Conservation (phyloP, 2,888 invertebrate species). For the Metellina segmentata region DNA sequence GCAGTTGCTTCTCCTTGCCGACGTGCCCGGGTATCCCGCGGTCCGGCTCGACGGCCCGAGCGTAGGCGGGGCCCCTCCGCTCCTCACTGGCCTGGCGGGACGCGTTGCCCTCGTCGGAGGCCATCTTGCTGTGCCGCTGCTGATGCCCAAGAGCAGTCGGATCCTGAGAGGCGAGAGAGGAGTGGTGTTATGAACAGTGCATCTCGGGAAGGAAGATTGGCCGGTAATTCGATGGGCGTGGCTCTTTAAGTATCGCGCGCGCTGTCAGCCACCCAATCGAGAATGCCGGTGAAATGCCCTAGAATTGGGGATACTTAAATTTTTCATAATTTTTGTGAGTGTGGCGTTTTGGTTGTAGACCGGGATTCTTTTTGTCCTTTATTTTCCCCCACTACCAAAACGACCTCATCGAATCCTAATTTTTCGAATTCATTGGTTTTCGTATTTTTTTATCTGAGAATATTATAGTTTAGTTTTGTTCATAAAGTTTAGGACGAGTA, state of each 20-base stretch:
- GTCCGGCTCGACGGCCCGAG: slow-evolving; percentile 56
- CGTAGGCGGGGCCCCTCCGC: neutral
- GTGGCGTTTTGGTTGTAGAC: too few species aligned
- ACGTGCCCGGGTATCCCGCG: slow-evolving; percentile 69
- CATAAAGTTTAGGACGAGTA: too few species aligned
- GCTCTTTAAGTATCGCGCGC: neutral
- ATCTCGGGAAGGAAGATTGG: slow-evolving; percentile 18
- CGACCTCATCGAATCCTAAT: too few species aligned
- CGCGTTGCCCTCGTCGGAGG: slow-evolving; percentile 12
- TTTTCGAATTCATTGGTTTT: too few species aligned
- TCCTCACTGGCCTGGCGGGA: neutral
- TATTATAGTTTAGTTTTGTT: too few species aligned
- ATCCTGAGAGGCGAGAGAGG: slow-evolving; percentile 59
- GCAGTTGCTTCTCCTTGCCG: slow-evolving; percentile 83
- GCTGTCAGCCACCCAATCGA: neutral
- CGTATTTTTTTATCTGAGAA: too few species aligned
- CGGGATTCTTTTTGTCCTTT: too few species aligned
- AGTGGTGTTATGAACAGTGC: slow-evolving; percentile 15
- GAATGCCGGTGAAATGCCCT: neutral
- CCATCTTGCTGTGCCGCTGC: slow-evolving; percentile 61
- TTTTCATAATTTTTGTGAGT: neutral
- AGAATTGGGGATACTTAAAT: neutral
- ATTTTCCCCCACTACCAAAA: too few species aligned
- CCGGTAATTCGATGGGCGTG: slow-evolving; percentile 35
- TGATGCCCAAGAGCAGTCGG: slow-evolving; percentile 62